Evolutionary conservation across 2,113 vertebrate species (phyloP).

Genomic region (Ailurus styani): DNA sequence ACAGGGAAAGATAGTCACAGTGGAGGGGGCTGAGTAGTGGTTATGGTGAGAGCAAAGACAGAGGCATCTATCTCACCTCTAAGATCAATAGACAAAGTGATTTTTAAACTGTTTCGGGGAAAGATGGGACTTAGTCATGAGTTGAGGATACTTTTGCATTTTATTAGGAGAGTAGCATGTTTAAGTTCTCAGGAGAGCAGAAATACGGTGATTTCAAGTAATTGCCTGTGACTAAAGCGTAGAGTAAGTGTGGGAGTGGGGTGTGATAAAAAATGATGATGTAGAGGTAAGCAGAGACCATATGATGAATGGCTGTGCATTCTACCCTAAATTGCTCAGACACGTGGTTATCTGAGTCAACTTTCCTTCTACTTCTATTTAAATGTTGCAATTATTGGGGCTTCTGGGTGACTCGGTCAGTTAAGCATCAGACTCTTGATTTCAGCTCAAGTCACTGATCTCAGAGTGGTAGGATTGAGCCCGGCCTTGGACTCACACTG

Average conservation of each 20-base stretch:
- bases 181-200: background rate
- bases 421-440: background rate
- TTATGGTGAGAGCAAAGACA: background rate
- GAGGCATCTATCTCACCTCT: background rate
- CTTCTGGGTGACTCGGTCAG: background rate
- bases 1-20: background rate
- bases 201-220: background rate
- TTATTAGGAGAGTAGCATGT: background rate
- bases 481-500: background rate
- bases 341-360: background rate
- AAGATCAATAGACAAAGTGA: background rate
- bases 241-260: rapidly evolving
- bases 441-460: background rate
- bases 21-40: rapidly evolving
- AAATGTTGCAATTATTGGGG: background rate
- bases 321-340: background rate
- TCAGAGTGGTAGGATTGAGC: background rate
- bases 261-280: background rate
- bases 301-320: background rate
- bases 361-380: background rate
- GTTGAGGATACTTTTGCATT: background rate
- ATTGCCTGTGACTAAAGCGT: background rate
- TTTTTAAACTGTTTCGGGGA: background rate
- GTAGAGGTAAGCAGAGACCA: background rate
- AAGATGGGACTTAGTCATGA: background rate